A percentile compares a stretch with the other conserved stretches of the same genome.
phyloP scores from a whole-genome alignment of 2,888 invertebrate species.

The Argyra leucocephala region DNA sequence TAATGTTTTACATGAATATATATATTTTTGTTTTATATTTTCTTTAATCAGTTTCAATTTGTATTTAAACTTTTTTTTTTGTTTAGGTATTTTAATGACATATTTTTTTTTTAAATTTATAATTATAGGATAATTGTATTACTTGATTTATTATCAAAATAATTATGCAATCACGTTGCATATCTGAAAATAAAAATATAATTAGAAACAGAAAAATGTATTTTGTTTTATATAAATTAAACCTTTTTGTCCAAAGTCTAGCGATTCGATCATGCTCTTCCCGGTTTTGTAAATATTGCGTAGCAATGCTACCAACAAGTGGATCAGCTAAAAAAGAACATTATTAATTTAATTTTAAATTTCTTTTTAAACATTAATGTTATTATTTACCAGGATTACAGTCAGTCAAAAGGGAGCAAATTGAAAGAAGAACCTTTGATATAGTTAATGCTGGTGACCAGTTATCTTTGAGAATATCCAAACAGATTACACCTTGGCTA shows the following conservation, averaged over 20 bases:
- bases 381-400: conserved; percentile 83
- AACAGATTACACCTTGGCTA: conserved; percentile 95
- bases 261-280: conserved; percentile 98
- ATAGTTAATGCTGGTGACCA: conserved; percentile 99
- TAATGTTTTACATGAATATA: background rate
- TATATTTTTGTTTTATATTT: background rate
- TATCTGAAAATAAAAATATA: conserved; percentile 29
- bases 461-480: conserved; percentile 96
- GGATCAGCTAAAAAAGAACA: conserved; percentile 81
- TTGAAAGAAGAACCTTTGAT: conserved; percentile 92
- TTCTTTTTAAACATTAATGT: background rate
- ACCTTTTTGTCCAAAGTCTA: conserved; percentile 96
- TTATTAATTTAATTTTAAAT: conserved; percentile 16
- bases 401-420: conserved; percentile 95
- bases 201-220: conserved; percentile 12
- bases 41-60: background rate
- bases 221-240: conserved; percentile 34
- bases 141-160: conserved; percentile 17
- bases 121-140: conserved; percentile 9
- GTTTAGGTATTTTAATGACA: conserved; percentile 2
- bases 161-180: conserved; percentile 41
- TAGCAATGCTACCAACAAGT: conserved; percentile 93
- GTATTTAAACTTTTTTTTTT: background rate
- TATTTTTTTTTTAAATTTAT: conserved; percentile 7
- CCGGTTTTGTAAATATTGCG: conserved; percentile 93